Evolutionary conservation across 2,797 vertebrate genomes (phyloP), one percentile per base, ranked within the genome.

Genomic region (Rhinogobio ventralis): DNA sequence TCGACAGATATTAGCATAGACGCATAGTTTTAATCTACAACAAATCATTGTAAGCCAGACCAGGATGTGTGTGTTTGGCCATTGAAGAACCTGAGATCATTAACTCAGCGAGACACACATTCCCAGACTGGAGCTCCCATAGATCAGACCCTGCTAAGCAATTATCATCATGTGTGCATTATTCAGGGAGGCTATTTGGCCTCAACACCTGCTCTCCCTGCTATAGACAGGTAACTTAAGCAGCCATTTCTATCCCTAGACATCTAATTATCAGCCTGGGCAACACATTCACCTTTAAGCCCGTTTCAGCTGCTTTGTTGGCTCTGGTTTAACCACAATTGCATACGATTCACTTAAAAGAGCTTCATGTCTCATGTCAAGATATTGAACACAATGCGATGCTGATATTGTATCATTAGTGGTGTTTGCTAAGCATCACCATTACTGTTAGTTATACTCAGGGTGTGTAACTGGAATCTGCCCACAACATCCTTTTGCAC

Each of bases 351-450:
- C 78, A 80, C 25, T 39, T 28, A 36, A 82, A 28, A 13, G 2
- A 87, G 88, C 53, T 36, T 79, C 89, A 87, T 0, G 85, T 90
- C 91, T 84, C 73, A 42, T 7, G 7, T n/a, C n/a, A 33, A 74
- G 72, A 4, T n/a, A 10, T 57, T 4, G 30, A n/a, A 30, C 4
- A 55, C 14, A 39, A 17, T 1, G n/a, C 0, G 15, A 80, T 53
- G 66, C 42, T 39, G 10, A 57, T 71, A n/a, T 46, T 71, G 39
- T 60, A 13, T 71, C 67, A 69, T 67, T 51, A 19, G 14, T 55
- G 2, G 15, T 42, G 39, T 66, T 79, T 78, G 75, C 55, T 76
- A 10, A 72, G 69, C 69, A 19, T 46, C n/a, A 19, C n/a, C 53
- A 49, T 20, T 74, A 7, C 28, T 23, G 46, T 33, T 28, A 25